Conservation (phyloP, 2,113 vertebrate genomes). For the Prunella himalayana region DNA sequence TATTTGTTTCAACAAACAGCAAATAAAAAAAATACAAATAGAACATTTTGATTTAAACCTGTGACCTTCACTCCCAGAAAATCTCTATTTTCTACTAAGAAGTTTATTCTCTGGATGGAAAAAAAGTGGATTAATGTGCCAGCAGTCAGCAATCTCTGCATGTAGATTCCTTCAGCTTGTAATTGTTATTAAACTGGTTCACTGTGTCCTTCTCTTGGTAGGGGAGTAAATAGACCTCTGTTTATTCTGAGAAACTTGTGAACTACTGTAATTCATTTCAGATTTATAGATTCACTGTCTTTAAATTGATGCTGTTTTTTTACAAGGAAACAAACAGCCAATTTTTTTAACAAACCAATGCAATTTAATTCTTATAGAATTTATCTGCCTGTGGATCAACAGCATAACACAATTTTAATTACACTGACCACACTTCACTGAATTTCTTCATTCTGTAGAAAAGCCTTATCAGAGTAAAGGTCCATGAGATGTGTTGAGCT, state of each 20-base stretch:
- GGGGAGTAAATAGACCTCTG: not conserved
- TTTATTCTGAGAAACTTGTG: constrained; percentile 41
- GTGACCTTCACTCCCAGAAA: not conserved
- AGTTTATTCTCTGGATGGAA: not conserved
- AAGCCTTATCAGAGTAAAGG: constrained; percentile 35
- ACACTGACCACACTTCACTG: constrained; percentile 50
- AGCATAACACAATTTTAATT: constrained; percentile 70
- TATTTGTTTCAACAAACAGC: not conserved
- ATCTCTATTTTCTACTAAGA: not conserved
- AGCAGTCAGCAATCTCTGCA: not conserved
- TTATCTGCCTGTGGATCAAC: constrained; percentile 69
- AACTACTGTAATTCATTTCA: constrained; percentile 45
- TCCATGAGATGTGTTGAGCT: constrained; percentile 26
- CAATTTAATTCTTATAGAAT: constrained; percentile 62
- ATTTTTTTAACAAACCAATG: constrained; percentile 39
- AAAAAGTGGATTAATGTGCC: not conserved
- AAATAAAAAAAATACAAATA: not conserved
- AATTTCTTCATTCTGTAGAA: constrained; percentile 30
- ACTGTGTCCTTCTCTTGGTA: not conserved
- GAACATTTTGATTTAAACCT: constrained; percentile 4
- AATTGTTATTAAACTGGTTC: constrained; percentile 28
- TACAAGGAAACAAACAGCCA: constrained; percentile 53
- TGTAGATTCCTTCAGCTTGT: not conserved
- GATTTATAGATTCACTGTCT: constrained; percentile 28
- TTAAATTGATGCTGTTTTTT: constrained; percentile 46